Percentiles rank a stretch among this genome's conserved stretches.
These are phyloP conservation scores for Galerucella nymphaeae DNA, from an alignment of 2,888 invertebrate species.

Conservation along the genomic window DNA sequence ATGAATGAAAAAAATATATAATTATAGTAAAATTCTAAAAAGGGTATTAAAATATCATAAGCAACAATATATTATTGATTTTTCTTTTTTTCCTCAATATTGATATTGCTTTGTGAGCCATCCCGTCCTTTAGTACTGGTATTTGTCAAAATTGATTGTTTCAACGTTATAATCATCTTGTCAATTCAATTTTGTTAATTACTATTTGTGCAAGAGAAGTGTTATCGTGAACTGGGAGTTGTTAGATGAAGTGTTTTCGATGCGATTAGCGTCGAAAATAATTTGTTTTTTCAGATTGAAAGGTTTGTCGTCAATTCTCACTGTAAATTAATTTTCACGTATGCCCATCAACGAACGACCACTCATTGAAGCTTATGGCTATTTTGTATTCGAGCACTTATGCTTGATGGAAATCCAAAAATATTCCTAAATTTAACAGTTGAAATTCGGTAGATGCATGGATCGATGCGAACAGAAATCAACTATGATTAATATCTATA, in stretches of 20 bases:
- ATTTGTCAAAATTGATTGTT: not conserved
- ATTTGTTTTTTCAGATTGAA: slow-evolving; percentile 11
- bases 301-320: slow-evolving; percentile 8
- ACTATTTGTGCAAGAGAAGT: not conserved
- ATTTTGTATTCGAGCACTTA: not conserved
- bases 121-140: not conserved
- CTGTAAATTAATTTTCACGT: slow-evolving; percentile 15
- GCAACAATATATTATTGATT: no score
- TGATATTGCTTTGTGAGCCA: not conserved
- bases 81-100: not conserved
- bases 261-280: slow-evolving; percentile 12
- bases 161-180: not conserved
- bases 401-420: not conserved
- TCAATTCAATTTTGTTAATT: not conserved
- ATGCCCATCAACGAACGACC: not conserved
- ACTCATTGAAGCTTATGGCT: not conserved
- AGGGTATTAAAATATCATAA: no score
- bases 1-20: no score
- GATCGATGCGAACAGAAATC: no score
- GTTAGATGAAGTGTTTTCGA: slow-evolving; percentile 16
- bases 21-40: no score
- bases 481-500: no score
- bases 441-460: no score
- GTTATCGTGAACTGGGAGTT: not conserved
- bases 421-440: not conserved